Evolutionary conservation across 1,140 invertebrate genomes (phyloP).

Genomic region (Wasmannia auropunctata): DNA sequence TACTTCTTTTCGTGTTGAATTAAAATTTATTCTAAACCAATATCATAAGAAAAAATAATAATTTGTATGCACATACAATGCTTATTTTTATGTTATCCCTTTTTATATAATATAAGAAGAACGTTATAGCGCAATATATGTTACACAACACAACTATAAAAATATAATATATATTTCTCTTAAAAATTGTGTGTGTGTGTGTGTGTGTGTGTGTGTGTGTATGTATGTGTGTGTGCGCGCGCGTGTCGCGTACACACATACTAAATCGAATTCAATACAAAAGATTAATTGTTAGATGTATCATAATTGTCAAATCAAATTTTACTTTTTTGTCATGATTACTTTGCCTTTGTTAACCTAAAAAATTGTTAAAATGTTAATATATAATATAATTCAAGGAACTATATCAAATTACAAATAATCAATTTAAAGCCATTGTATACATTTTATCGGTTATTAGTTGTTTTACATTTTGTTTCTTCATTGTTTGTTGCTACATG

Average conservation of each 20-base stretch:
- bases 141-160: too few species aligned
- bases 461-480: conserved; percentile 2
- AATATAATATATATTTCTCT: background rate
- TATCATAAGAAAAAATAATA: background rate
- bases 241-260: too few species aligned
- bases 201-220: background rate
- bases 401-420: conserved; percentile 23
- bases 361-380: background rate
- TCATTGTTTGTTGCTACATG: background rate
- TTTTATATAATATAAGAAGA: background rate
- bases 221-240: too few species aligned
- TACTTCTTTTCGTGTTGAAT: background rate
- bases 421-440: background rate
- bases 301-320: background rate
- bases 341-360: background rate
- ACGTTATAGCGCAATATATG: too few species aligned
- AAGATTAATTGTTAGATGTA: background rate
- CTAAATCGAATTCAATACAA: background rate
- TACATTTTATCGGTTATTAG: background rate
- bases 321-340: background rate
- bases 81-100: background rate
- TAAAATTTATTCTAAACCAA: background rate
- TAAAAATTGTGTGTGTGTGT: too few species aligned
- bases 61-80: background rate
- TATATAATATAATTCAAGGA: background rate